These are phyloP conservation scores for Temnothorax curvispinosus DNA, from an alignment of 1,140 invertebrate species.

Conservation along the genomic window DNA sequence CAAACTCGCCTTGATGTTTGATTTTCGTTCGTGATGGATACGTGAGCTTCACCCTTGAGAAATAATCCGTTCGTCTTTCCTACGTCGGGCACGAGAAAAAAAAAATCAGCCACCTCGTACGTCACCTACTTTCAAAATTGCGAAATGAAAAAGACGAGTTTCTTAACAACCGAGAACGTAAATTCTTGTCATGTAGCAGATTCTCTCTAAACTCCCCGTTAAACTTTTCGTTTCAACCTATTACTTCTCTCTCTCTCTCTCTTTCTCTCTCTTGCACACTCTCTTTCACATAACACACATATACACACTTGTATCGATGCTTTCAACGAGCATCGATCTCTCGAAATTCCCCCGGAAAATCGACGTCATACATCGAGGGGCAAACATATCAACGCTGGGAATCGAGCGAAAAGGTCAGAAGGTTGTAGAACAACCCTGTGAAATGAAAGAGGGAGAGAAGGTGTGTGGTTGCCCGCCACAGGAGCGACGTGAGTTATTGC, in stretches of 20 bases:
- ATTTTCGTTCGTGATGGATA: conserved; percentile 8
- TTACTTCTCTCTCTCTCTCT: background rate
- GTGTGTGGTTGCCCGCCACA: background rate
- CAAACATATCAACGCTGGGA: conserved; percentile 38
- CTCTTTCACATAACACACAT: background rate
- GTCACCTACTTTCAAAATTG: conserved; percentile 49
- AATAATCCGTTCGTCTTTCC: conserved; percentile 19
- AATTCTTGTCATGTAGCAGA: conserved; percentile 37
- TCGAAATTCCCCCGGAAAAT: conserved; percentile 35
- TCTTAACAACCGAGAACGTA: conserved; percentile 17
- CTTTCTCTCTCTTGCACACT: background rate
- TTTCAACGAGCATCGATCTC: conserved; percentile 47
- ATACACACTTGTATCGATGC: background rate
- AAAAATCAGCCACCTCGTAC: background rate
- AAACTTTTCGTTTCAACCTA: conserved; percentile 13
- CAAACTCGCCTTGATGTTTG: background rate
- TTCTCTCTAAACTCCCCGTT: conserved; percentile 18
- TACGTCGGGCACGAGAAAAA: background rate
- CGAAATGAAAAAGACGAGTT: conserved; percentile 11
- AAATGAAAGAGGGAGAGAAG: conserved; percentile 1
- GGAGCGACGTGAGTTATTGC: conserved; percentile 40
- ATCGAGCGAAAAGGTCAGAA: conserved; percentile 29
- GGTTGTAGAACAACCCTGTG: conserved; percentile 10
- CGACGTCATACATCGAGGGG: conserved; percentile 5
- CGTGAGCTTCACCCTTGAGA: background rate